Conservation (phyloP, 2,888 invertebrate genomes). For the Shargacucullia verbasci region DNA sequence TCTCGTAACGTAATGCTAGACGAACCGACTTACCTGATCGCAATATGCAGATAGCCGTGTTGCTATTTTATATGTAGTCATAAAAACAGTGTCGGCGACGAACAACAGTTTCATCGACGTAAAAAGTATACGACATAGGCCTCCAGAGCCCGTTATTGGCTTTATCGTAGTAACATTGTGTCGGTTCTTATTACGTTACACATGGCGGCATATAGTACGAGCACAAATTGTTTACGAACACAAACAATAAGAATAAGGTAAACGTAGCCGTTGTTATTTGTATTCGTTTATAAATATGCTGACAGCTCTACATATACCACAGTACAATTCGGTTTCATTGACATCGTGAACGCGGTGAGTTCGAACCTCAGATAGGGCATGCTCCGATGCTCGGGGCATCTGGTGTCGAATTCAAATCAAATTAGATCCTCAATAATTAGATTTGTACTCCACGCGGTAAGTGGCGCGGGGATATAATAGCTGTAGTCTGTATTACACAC, state of each 20-base stretch:
- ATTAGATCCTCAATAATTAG: slow-evolving; percentile 12
- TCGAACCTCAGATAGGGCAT: not conserved
- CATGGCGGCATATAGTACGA: not conserved
- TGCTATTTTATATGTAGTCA: slow-evolving; percentile 28
- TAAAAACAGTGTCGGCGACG: slow-evolving; percentile 28
- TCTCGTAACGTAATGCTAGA: slow-evolving; percentile 25
- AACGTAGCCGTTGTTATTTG: not conserved
- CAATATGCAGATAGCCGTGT: slow-evolving; percentile 34
- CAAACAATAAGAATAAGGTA: not conserved
- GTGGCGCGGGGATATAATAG: not conserved
- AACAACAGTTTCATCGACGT: not conserved
- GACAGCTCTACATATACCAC: no score
- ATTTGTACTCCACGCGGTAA: not conserved
- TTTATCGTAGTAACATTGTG: not conserved
- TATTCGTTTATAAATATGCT: no score
- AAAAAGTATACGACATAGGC: slow-evolving; percentile 4
- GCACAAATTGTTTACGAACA: not conserved
- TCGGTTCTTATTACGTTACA: no score
- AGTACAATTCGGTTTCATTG: no score
- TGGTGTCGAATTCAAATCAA: slow-evolving; percentile 8
- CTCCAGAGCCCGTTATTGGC: not conserved
- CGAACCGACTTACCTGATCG: slow-evolving; percentile 38
- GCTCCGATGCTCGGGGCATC: slow-evolving; percentile 3
- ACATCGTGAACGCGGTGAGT: not conserved
- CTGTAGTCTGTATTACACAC: not conserved